These are phyloP conservation scores for Macroglossus sobrinus DNA, from an alignment of 2,113 vertebrate species.

Conservation along the genomic window DNA sequence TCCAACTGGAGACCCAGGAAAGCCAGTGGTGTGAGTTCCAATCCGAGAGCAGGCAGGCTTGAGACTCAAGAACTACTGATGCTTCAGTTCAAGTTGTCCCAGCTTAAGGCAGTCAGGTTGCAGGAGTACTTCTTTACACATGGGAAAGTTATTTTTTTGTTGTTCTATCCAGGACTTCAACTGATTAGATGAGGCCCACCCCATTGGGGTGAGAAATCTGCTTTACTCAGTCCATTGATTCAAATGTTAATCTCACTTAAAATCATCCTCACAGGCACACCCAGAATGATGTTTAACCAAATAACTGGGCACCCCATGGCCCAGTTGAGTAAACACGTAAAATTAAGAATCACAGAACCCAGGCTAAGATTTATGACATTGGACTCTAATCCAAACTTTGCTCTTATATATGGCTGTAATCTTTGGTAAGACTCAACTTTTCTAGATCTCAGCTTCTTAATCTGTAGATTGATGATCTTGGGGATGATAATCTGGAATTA, in stretches of 20 bases:
- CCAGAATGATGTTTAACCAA: neutral
- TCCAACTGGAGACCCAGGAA: neutral
- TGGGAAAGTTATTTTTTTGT: neutral
- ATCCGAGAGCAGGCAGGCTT: neutral
- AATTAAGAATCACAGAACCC: neutral
- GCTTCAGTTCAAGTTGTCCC: neutral
- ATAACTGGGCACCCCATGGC: neutral
- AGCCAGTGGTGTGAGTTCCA: neutral
- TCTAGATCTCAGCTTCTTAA: neutral
- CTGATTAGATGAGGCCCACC: neutral
- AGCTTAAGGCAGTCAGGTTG: neutral
- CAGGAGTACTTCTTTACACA: neutral
- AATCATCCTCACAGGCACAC: neutral
- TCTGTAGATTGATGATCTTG: neutral
- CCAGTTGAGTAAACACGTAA: neutral
- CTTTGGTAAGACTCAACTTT: neutral
- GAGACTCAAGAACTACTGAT: neutral
- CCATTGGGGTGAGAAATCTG: neutral
- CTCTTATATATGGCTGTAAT: neutral
- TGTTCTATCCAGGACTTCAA: neutral
- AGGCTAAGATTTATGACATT: neutral
- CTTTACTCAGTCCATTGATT: neutral
- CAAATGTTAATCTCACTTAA: neutral
- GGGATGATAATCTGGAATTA: neutral
- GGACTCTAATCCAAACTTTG: neutral